Base-by-base conservation (phyloP, 2,113 vertebrate genomes). In the Paradisaea rubra region DNA sequence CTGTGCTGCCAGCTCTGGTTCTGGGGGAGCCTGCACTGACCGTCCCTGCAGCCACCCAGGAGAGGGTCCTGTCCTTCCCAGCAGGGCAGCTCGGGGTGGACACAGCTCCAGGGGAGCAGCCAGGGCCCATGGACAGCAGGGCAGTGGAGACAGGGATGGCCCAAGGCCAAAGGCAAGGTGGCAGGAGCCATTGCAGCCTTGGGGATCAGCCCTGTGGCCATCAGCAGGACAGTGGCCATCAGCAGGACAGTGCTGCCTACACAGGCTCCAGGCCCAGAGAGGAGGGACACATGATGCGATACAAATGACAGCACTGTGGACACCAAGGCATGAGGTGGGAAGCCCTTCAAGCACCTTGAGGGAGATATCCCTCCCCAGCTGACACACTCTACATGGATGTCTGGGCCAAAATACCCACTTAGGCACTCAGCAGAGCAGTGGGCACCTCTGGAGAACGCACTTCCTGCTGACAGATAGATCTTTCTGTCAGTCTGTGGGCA, bases 241-340 rank as follows among this genome's bases (percentile, higher is more conserved):
- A 53, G 31, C 2, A 4, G 39, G 47, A 52, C 10, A 42, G 25
- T 11, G 44, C 31, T 72, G 35, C 28, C 25, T 39, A 12, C 2
- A 2, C 1, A 2, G 39, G 15, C 44, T 52, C 15, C 28, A 33
- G 28, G 9, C 42, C 7, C 25, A 12, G n/a, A 70, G 57, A 25
- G 11, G 13, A 66, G n/a, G 22, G 49, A 71, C 20, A 11, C 5
- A 4, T 0, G 0, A 2, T 10, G 5, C 4, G 20, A 22, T 33
- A 33, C 6, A 56, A 50, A 31, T 39, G 49, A 15, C 35, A n/a
- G 41, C 3, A 2, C 13, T 10, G 39, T 16, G 7, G 31, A 41
- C 21, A n/a, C 5, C 0, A 0, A 68, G 28, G 9, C 0, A 0
- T 63, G 39, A 83, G 41, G 24, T 11, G 42, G 21, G n/a, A 78